phyloP scores from a whole-genome alignment of 1,140 invertebrate genomes.

The Drosophila littoralis region DNA sequence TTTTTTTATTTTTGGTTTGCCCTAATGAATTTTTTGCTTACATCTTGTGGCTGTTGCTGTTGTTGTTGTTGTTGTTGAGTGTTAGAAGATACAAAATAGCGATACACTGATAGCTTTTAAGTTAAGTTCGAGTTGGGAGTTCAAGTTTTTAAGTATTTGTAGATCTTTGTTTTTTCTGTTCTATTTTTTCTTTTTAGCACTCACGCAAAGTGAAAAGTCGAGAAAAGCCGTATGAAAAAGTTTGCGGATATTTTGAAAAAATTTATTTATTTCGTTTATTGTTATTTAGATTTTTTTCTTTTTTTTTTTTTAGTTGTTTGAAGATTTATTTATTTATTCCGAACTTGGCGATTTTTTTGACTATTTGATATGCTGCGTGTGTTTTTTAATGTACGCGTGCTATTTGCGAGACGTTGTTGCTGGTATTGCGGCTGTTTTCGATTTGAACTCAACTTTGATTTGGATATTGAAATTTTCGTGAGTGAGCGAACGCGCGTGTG shows the following conservation, averaged over 20 bases:
- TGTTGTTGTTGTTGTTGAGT: constrained; percentile 39
- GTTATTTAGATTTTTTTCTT: background rate
- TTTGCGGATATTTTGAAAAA: constrained; percentile 23
- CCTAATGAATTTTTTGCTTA: constrained; percentile 54
- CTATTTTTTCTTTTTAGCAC: constrained; percentile 10
- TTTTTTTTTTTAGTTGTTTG: constrained; percentile 16
- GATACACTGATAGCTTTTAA: constrained; percentile 49
- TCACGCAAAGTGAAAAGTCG: constrained; percentile 61
- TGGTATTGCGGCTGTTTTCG: constrained; percentile 83
- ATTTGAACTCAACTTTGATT: constrained; percentile 84
- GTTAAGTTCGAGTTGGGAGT: constrained; percentile 20
- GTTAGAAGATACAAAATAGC: constrained; percentile 48
- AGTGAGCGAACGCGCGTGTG: constrained; percentile 55
- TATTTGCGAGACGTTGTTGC: constrained; percentile 81
- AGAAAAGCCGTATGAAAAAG: constrained; percentile 47
- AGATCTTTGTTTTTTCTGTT: constrained; percentile 28
- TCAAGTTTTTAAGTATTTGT: constrained; percentile 18
- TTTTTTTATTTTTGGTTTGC: constrained; percentile 20
- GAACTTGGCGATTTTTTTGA: constrained; percentile 42
- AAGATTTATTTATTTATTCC: constrained; percentile 28
- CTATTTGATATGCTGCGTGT: constrained; percentile 58
- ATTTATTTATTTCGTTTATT: background rate
- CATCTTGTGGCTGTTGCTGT: constrained; percentile 42
- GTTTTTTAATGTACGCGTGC: constrained; percentile 79
- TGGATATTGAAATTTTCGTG: constrained; percentile 84